Conservation (phyloP, 2,113 vertebrate species). For the Hoplias malabaricus region DNA sequence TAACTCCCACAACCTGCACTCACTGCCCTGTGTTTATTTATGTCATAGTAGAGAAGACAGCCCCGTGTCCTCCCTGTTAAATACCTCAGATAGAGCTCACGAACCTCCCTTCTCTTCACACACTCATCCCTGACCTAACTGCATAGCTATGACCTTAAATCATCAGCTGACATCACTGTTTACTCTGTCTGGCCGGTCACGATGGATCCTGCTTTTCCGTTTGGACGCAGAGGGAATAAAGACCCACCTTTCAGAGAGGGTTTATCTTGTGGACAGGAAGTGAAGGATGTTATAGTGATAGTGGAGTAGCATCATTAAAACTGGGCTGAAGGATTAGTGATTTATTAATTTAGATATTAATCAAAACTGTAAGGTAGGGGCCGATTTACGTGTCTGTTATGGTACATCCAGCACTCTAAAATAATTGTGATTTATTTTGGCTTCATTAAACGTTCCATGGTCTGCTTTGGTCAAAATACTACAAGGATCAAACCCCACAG, state of each 20-base stretch:
- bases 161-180: constrained; percentile 56
- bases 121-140: constrained; percentile 64
- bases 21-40: constrained; percentile 22
- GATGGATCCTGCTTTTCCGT: constrained; percentile 1
- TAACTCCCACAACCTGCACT: not conserved
- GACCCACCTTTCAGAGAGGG: not conserved
- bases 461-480: no score
- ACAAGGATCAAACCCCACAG: no score
- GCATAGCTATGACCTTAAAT: constrained; percentile 60
- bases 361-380: no score
- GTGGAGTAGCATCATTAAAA: not conserved
- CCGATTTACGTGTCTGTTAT: no score
- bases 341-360: no score
- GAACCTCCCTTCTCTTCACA: constrained; percentile 59
- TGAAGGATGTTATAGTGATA: not conserved
- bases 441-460: no score
- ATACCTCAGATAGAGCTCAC: constrained; percentile 72
- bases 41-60: constrained; percentile 71
- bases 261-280: not conserved
- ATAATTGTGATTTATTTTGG: no score
- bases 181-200: constrained; percentile 54
- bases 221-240: not conserved
- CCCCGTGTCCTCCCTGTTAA: constrained; percentile 67
- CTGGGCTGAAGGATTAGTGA: not conserved
- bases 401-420: no score